Conservation (phyloP, 2,113 vertebrate genomes). For the Channa argus region DNA sequence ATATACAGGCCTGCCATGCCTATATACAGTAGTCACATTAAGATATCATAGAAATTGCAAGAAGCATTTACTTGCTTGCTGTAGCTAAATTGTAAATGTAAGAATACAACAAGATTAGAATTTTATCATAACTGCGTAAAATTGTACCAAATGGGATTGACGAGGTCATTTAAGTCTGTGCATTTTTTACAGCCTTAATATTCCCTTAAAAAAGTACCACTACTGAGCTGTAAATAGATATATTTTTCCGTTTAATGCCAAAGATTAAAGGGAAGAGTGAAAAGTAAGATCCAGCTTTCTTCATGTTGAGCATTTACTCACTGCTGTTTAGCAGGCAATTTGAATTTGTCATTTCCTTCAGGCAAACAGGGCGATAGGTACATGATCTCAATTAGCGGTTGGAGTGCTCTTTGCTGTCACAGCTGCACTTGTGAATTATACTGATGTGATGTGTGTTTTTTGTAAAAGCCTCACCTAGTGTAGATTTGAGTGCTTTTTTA, state of each 20-base stretch:
- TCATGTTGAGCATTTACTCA: not conserved
- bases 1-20: no score
- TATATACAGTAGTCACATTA: no score
- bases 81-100: not conserved
- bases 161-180: not conserved
- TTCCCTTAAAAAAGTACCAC: not conserved
- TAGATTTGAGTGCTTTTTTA: not conserved
- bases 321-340: constrained; percentile 34
- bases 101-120: no score
- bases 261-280: constrained; percentile 2
- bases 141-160: not conserved
- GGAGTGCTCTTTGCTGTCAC: constrained; percentile 30
- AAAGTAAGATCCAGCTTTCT: not conserved
- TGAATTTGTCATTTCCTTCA: constrained; percentile 41
- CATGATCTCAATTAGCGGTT: constrained; percentile 60
- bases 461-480: not conserved
- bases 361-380: constrained; percentile 32
- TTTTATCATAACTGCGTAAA: no score
- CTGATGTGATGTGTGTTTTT: not conserved
- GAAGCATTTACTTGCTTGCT: not conserved
- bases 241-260: constrained; percentile 11
- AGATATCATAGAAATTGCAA: not conserved
- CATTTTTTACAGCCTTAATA: not conserved
- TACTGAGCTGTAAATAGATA: constrained; percentile 4
- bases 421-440: constrained; percentile 35